Evolutionary conservation across 53 echinoderm and acorn worm genomes (phyloP), one percentile per base, ranked within the genome.

Genomic region (Stichopus horrens): DNA sequence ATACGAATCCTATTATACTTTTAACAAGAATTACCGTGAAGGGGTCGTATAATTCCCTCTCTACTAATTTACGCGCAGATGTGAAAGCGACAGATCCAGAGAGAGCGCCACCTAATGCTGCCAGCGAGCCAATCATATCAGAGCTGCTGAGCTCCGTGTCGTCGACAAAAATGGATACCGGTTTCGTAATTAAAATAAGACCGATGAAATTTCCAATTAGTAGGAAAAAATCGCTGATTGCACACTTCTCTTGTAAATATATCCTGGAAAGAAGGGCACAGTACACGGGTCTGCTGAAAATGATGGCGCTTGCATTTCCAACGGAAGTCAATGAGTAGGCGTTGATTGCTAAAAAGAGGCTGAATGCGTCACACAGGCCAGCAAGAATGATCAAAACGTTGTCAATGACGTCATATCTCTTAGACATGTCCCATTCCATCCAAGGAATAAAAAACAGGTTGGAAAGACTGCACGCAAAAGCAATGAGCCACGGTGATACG

Each of bases 271-370:
- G 23, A 7, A 83, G 54, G 5, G 58, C 83, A 63, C 66, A 83
- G 58, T 58, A 83, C 37, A 83, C 57, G 8, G 83, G 83, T 83
- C 58, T 83, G 63, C 83, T 83, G 51, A 58, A 83, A 23, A 83
- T 23, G 59, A 83, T 22, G 6, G 83, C 83, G 5, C 51, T 20
- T 14, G 65, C 22, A 58, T 83, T 22, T 59, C 83, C 83, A 21
- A 83, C 83, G 20, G 83, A 55, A 6, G 83, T 22, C 58, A 83
- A 63, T 0, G 83, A 58, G n/a, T 22, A 83, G 0, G 59, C 83
- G 58, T 22, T 20, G 3, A n/a, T 18, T 21, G 83, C 59, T 21
- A 83, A 7, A 57, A 9, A 83, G 9, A 83, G 21, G 23, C 10
- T 23, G 63, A 58, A 8, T 4, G 23, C 6, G 21, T 83, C 83